These are phyloP conservation scores for Petrolisthes manimaculis DNA, from an alignment of 2,888 invertebrate genomes.

Conservation along the genomic window DNA sequence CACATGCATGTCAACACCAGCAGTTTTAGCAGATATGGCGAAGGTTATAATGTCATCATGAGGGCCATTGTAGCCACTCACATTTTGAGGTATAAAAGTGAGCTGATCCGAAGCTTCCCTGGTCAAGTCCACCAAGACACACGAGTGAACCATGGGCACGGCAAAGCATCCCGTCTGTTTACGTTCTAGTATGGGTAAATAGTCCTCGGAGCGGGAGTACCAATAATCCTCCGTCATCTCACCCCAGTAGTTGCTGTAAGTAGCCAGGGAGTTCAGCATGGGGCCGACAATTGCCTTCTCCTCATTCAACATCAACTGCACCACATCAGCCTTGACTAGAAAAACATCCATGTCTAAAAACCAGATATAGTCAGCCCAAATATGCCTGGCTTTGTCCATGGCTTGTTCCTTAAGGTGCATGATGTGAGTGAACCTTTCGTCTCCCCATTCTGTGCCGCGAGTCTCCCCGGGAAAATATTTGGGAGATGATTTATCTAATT, in stretches of 20 bases:
- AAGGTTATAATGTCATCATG: constrained; percentile 94
- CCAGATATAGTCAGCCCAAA: constrained; percentile 93
- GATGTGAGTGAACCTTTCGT: constrained; percentile 73
- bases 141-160: constrained; percentile 93
- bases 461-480: constrained; percentile 74
- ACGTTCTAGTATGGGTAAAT: constrained; percentile 82
- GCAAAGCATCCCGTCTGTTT: constrained; percentile 79
- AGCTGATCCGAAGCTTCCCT: constrained; percentile 75
- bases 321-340: constrained; percentile 77
- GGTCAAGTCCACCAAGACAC: constrained; percentile 83
- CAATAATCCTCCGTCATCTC: constrained; percentile 90
- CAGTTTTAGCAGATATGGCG: constrained; percentile 82
- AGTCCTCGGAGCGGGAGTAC: constrained; percentile 85
- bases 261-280: constrained; percentile 85
- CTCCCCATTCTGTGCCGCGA: constrained; percentile 68
- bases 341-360: constrained; percentile 89
- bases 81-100: constrained; percentile 80
- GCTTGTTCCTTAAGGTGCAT: constrained; percentile 84
- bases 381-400: constrained; percentile 78
- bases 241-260: constrained; percentile 97
- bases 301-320: constrained; percentile 77
- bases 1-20: constrained; percentile 79
- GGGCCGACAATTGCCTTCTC: constrained; percentile 80
- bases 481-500: constrained; percentile 73
- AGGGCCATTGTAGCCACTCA: constrained; percentile 77